Evolutionary conservation across 35 echinoderm and acorn worm species (phyloP), one percentile per base, ranked within the genome.

Genomic region (Holothuria glaberrima): DNA sequence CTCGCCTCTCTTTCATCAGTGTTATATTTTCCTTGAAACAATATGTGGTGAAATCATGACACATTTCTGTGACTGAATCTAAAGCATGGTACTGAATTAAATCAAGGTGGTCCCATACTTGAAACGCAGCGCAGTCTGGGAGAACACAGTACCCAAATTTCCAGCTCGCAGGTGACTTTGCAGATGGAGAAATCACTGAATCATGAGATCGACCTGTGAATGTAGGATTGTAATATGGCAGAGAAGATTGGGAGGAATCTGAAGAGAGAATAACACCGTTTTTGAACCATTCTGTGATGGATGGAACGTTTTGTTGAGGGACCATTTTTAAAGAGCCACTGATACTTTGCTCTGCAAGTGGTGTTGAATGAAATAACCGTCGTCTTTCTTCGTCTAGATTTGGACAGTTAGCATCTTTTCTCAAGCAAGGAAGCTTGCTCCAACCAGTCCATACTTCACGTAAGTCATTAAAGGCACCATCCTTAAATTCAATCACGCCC

Each of bases 391-490:
- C 63, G 34, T 56, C 60, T 44, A 92, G 54, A 12, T 80, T 24
- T 19, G 77, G 45, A 6, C 83, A 58, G 12, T 14, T 18, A 4
- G 21, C 45, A 18, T 61, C 48, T 9, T 16, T 25, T 33, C 6
- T 84, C 19, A n/a, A 20, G 32, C 85, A 88, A 12, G 58, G n/a
- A 1, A 92, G 58, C 46, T 63, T 62, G 6, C 22, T 10, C 91
- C 91, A 92, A 0, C 41, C 57, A 20, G 57, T 52, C 91, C 91
- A 92, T 19, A 92, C 84, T 22, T 88, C 58, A 50, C 91, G 75
- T n/a, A 92, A 22, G 30, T 70, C 25, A 14, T 56, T 27, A 17
- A 77, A 76, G 24, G 35, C 29, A 13, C 46, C 35, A 18, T 75
- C 60, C 21, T 9, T 48, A 58, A 92, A 59, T 33, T 48, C 26